Conservation (phyloP, 2,797 vertebrate species). For the Acanthiza pusilla region DNA sequence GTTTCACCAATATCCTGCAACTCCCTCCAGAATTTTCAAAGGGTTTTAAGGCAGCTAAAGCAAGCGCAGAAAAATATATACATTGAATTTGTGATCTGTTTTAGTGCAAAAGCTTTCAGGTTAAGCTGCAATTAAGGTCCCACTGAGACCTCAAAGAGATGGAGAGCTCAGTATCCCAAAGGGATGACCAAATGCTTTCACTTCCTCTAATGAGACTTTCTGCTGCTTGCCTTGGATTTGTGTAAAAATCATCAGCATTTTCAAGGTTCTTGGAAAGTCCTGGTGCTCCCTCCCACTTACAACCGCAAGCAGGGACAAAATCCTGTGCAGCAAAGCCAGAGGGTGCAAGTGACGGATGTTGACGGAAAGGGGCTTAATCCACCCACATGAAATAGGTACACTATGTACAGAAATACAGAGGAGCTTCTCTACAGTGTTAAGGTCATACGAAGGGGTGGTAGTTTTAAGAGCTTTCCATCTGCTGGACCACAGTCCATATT, state of each 20-base stretch:
- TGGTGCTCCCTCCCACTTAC: not conserved
- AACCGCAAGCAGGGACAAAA: not conserved
- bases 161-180: not conserved
- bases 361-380: not conserved
- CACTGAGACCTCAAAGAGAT: not conserved
- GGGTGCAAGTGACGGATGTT: rapidly evolving
- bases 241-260: not conserved
- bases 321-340: not conserved
- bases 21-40: not conserved
- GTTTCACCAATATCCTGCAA: not conserved
- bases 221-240: not conserved
- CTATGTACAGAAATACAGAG: not conserved
- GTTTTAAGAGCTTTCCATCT: not conserved
- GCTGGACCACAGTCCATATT: not conserved
- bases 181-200: not conserved
- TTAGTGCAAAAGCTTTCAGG: not conserved
- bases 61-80: not conserved
- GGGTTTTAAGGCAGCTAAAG: not conserved
- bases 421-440: too few species aligned
- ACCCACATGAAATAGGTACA: not conserved
- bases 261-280: not conserved
- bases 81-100: not conserved
- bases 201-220: not conserved
- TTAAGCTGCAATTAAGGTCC: not conserved
- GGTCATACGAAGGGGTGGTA: not conserved